Conservation (phyloP, 2,797 vertebrate genomes). For the Megalops cyprinoides region DNA sequence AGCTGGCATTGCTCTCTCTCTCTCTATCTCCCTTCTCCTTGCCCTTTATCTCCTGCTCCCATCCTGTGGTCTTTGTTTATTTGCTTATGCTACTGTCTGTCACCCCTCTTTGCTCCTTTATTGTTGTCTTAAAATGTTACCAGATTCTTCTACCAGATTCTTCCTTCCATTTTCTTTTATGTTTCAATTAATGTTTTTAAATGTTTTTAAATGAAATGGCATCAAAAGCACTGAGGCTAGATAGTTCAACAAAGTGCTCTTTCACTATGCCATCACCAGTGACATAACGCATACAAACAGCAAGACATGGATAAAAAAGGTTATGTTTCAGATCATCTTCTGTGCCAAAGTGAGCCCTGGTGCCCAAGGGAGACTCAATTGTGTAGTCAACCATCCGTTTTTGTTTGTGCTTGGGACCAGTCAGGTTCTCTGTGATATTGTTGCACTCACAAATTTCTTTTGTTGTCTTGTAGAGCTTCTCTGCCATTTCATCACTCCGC, state of each 20-base stretch:
- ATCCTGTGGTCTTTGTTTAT: background rate
- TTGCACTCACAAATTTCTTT: background rate
- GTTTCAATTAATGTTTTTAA: too few relatives aligned
- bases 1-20: too few relatives aligned
- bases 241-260: conserved; percentile 10
- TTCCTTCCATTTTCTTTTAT: background rate
- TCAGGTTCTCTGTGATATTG: background rate
- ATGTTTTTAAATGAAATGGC: too few relatives aligned
- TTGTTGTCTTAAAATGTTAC: background rate
- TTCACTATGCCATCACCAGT: background rate
- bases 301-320: background rate
- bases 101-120: background rate
- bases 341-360: background rate
- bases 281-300: conserved; percentile 20
- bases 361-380: background rate
- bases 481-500: background rate
- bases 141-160: too few relatives aligned
- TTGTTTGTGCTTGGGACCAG: background rate
- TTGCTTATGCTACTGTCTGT: background rate
- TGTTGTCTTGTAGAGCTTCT: background rate
- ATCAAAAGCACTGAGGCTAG: background rate
- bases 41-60: background rate
- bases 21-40: background rate
- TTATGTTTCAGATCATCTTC: background rate
- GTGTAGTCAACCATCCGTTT: background rate